These are phyloP conservation scores for Nezara viridula DNA, from an alignment of 2,888 invertebrate species.

Conservation along the genomic window DNA sequence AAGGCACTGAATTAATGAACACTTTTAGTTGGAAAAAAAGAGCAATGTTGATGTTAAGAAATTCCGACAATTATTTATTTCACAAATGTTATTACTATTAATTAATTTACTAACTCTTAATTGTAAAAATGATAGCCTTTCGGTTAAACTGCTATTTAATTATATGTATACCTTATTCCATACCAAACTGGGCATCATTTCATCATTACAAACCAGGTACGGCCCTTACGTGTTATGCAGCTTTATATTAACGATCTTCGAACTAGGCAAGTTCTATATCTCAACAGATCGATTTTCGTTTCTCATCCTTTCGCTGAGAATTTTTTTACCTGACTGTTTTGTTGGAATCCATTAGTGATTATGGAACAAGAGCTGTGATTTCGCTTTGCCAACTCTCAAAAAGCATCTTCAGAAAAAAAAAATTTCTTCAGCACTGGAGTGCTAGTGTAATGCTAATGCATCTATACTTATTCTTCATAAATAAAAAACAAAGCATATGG, in stretches of 20 bases:
- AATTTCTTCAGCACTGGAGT: no score
- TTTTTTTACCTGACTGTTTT: not conserved
- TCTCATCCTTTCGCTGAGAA: not conserved
- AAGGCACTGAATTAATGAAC: not conserved
- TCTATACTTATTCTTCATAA: no score
- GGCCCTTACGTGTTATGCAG: not conserved
- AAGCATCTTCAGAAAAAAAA: no score
- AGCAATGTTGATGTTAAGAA: not conserved
- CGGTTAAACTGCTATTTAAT: not conserved
- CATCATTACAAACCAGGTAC: slow-evolving; percentile 8
- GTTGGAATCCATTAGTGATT: not conserved
- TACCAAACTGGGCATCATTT: not conserved
- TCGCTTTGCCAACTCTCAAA: not conserved
- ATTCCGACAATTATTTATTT: not conserved
- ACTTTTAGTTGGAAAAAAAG: not conserved
- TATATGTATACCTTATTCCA: not conserved
- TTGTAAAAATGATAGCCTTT: not conserved
- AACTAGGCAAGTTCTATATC: not conserved
- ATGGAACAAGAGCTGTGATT: not conserved
- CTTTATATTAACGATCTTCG: not conserved
- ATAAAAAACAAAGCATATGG: no score
- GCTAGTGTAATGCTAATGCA: no score
- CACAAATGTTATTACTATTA: not conserved
- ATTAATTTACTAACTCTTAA: not conserved
- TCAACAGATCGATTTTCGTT: not conserved